Conservation (phyloP, 1,140 invertebrate species). For the Drosophila santomea region DNA sequence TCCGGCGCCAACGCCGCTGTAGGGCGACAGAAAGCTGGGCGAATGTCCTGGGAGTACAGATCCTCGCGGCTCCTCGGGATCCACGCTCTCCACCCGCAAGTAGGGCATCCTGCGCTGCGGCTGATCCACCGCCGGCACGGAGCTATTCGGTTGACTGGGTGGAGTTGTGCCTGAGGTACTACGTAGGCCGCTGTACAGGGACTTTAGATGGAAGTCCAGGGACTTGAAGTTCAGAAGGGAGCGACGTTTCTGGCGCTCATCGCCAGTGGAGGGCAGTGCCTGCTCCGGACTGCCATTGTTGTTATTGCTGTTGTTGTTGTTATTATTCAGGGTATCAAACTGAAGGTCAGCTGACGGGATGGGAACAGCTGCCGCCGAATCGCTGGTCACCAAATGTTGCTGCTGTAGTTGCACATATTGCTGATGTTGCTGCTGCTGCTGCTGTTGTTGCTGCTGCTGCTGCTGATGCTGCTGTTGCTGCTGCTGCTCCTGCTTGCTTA, state of each 20-base stretch:
- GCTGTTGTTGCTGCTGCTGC: slow-evolving; percentile 37
- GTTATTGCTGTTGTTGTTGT: slow-evolving; percentile 49
- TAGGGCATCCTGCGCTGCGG: slow-evolving; percentile 60
- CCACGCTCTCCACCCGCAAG: slow-evolving; percentile 77
- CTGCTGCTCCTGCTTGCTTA: slow-evolving; percentile 83
- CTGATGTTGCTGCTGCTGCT: slow-evolving; percentile 9
- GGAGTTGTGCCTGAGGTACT: slow-evolving; percentile 9
- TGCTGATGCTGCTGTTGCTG: slow-evolving; percentile 56
- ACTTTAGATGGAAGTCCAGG: slow-evolving; percentile 81
- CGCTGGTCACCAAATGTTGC: slow-evolving; percentile 24
- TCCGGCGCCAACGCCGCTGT: slow-evolving; percentile 17
- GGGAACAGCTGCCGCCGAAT: slow-evolving; percentile 14
- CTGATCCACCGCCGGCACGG: slow-evolving; percentile 13
- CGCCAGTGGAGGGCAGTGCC: not conserved
- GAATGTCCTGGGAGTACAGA: slow-evolving; percentile 33
- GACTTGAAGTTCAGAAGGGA: slow-evolving; percentile 82
- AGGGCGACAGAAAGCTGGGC: slow-evolving; percentile 64
- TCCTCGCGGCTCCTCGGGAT: slow-evolving; percentile 52
- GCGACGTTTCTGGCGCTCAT: slow-evolving; percentile 62
- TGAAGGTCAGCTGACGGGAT: slow-evolving; percentile 47
- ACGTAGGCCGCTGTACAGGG: slow-evolving; percentile 73
- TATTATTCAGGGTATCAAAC: slow-evolving; percentile 74
- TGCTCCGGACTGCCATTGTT: slow-evolving; percentile 15
- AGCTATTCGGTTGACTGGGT: slow-evolving; percentile 14
- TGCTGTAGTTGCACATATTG: slow-evolving; percentile 30